Conservation (phyloP, 2,888 invertebrate species). For the Unio pictorum region DNA sequence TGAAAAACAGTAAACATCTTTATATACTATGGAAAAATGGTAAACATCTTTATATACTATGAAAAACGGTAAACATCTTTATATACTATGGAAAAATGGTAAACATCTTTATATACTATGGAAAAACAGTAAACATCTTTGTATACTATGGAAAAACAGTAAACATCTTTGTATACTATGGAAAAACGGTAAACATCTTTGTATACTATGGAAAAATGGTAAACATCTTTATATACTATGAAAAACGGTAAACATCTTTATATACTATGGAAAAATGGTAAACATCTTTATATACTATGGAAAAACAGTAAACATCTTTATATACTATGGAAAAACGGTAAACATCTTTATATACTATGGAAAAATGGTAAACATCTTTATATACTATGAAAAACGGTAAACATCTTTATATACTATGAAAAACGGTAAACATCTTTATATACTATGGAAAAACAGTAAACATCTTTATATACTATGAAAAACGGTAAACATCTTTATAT, state of each 20-base stretch:
- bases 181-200: too few relatives aligned
- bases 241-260: too few relatives aligned
- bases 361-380: too few relatives aligned
- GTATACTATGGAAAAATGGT: constrained; percentile 58
- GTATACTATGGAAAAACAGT: constrained; percentile 58
- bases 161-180: constrained; percentile 13
- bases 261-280: constrained; percentile 58
- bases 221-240: constrained; percentile 13
- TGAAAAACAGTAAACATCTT: too few relatives aligned
- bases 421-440: too few relatives aligned
- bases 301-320: too few relatives aligned
- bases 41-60: constrained; percentile 24
- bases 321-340: constrained; percentile 58
- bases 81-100: constrained; percentile 58
- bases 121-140: too few relatives aligned
- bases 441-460: constrained; percentile 59
- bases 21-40: constrained; percentile 56
- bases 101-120: constrained; percentile 13
- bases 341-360: constrained; percentile 8
- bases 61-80: too few relatives aligned
- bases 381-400: constrained; percentile 57
- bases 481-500: too few relatives aligned
- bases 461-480: not conserved
- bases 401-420: constrained; percentile 2
- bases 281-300: constrained; percentile 8